phyloP scores from a whole-genome alignment of 2,797 vertebrate genomes.

The Scolopax rusticola region DNA sequence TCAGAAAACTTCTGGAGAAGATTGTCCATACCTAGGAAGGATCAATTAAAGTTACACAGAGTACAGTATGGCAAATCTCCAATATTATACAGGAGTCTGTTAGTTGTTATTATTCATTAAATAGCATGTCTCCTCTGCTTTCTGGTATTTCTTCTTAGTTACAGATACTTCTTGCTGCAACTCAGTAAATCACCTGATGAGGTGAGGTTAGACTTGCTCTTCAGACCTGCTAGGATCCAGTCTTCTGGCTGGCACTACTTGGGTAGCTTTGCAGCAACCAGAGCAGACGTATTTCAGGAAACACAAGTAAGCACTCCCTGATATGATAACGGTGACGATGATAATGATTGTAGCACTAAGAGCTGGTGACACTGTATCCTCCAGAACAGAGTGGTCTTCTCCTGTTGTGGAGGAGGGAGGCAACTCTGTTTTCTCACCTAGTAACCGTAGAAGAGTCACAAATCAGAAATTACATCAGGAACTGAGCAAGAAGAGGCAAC shows the following conservation, averaged over 20 bases:
- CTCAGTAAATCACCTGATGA: not conserved
- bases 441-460: not conserved
- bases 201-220: constrained; percentile 74
- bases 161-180: not conserved
- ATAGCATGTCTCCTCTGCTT: rapidly evolving
- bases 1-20: not conserved
- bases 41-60: not conserved
- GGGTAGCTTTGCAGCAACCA: constrained; percentile 78
- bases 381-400: constrained; percentile 65
- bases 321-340: constrained; percentile 73
- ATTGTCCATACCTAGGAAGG: not conserved
- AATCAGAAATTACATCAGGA: not conserved
- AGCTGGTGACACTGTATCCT: constrained; percentile 66
- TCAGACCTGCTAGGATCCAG: constrained; percentile 72
- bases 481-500: not conserved
- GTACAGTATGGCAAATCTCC: not conserved
- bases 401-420: constrained; percentile 5
- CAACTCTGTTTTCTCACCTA: constrained; percentile 35
- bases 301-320: constrained; percentile 76
- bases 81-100: not conserved
- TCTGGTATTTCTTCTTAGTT: not conserved
- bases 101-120: not conserved
- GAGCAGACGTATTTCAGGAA: constrained; percentile 82
- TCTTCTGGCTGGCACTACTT: constrained; percentile 70
- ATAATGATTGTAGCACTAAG: constrained; percentile 78